A percentile compares a stretch with the other conserved stretches of the same genome.
Conservation (phyloP, 2,797 vertebrate genomes). For the Mus spretus region DNA sequence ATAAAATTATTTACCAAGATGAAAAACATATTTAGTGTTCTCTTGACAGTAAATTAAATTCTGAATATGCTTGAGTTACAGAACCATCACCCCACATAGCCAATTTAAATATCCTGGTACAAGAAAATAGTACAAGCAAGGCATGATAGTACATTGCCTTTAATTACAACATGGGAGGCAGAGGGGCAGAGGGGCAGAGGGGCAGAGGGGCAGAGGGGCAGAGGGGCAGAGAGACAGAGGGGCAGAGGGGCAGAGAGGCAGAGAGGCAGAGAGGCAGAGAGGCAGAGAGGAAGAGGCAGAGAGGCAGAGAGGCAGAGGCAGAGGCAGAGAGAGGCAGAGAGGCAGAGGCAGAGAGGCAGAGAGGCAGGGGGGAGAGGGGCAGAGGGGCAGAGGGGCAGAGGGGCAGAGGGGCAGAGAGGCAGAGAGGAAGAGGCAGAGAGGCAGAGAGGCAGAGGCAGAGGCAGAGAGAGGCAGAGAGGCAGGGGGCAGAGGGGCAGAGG, state of each 20-base stretch:
- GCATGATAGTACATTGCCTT: neutral
- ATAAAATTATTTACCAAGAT: constrained; percentile 49
- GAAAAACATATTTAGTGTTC: neutral
- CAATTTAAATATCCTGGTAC: neutral
- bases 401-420: too few relatives aligned
- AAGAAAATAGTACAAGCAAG: neutral
- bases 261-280: too few relatives aligned
- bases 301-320: too few relatives aligned
- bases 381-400: too few relatives aligned
- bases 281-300: too few relatives aligned
- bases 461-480: neutral
- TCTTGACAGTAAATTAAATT: constrained; percentile 28
- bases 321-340: neutral
- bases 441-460: neutral
- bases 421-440: neutral
- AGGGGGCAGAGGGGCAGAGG: too few relatives aligned
- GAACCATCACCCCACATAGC: neutral
- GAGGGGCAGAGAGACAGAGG: too few relatives aligned
- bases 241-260: too few relatives aligned
- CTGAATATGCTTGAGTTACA: constrained; percentile 40
- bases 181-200: too few relatives aligned
- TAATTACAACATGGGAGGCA: neutral
- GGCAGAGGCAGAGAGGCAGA: too few relatives aligned
- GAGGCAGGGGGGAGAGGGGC: neutral
- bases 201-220: neutral